Conservation (phyloP, 2,888 invertebrate species). For the Embidobia sp. region DNA sequence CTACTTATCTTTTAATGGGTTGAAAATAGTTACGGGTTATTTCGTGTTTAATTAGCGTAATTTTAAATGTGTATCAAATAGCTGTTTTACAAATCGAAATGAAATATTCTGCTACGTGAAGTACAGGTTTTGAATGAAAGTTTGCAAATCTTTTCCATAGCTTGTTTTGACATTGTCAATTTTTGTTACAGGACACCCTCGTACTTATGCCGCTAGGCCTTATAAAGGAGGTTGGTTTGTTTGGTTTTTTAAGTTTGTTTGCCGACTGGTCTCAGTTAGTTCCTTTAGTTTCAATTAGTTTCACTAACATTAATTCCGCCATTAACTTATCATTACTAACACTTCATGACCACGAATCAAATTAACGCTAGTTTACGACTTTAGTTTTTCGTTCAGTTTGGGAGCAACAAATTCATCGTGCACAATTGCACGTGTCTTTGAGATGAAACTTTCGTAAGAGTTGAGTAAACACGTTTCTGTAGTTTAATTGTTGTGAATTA, state of each 20-base stretch:
- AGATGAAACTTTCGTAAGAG: constrained; percentile 14
- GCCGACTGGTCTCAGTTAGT: constrained; percentile 6
- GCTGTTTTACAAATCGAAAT: too few relatives aligned
- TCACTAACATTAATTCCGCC: constrained; percentile 19
- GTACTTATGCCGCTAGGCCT: constrained; percentile 81
- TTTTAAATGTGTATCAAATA: too few relatives aligned
- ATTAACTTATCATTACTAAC: constrained; percentile 18
- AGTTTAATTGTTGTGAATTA: constrained; percentile 34
- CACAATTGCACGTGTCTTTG: constrained; percentile 17
- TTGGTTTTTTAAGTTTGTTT: constrained; percentile 63
- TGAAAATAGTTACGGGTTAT: too few relatives aligned
- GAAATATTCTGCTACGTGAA: too few relatives aligned
- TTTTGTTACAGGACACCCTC: constrained; percentile 81
- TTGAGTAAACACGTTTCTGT: constrained; percentile 5
- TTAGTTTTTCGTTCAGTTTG: too few relatives aligned
- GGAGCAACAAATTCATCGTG: not conserved
- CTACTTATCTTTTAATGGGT: too few relatives aligned
- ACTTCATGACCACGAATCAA: too few relatives aligned
- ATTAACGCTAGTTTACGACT: too few relatives aligned
- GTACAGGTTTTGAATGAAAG: too few relatives aligned
- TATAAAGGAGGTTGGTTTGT: constrained; percentile 81
- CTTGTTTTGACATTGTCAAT: constrained; percentile 78
- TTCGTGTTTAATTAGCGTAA: too few relatives aligned
- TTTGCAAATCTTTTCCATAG: too few relatives aligned
- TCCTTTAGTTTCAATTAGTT: not conserved